Base-by-base conservation (phyloP, 1,140 invertebrate genomes). In the Trichonephila inaurata region DNA sequence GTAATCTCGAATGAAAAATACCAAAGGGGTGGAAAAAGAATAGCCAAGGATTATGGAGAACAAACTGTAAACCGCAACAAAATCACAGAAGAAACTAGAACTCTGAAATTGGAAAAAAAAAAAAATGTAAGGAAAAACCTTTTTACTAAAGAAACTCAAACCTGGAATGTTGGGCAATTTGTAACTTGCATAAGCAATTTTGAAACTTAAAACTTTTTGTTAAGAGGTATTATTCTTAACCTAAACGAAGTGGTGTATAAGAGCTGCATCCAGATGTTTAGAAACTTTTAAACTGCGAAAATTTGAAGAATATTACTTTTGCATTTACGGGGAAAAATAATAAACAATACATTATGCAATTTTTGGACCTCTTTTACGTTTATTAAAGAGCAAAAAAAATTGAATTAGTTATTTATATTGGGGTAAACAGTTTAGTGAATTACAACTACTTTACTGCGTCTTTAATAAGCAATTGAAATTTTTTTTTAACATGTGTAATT, bases 1-100 rank as follows among this genome's bases (percentile, higher is more conserved):
- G 82, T 83, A 83, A 83, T 83, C 82, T 58, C 72, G 82, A 44
- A 83, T 83, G 82, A 83, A 83, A 83, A 83, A 83, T 83, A 83
- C 82, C 21, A 28, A 83, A 83, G n/a, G 44, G 82, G 81, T 51
- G 51, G 40, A n/a, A 83, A 83, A 83, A 83, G 81, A 83, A 83
- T 60, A 83, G 21, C 82, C n/a, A 83, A 77, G 24, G 82, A 51
- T 83, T 83, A 83, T 60, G 82, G 51, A 83, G 82, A 83, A 83
- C 82, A 83, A 83, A 83, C 82, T 51, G 82, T 28, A 83, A 83
- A 83, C 40, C 82, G 51, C 82, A 28, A 58, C n/a, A 83, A 24
- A 83, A 83, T 14, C 51, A 83, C 19, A 60, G 44, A 19, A 58
- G 24, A 44, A 83, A 83, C 5, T 16, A 83, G 51, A 44, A 60